Conservation (phyloP, 2,888 invertebrate genomes). For the Penaeus monodon region DNA sequence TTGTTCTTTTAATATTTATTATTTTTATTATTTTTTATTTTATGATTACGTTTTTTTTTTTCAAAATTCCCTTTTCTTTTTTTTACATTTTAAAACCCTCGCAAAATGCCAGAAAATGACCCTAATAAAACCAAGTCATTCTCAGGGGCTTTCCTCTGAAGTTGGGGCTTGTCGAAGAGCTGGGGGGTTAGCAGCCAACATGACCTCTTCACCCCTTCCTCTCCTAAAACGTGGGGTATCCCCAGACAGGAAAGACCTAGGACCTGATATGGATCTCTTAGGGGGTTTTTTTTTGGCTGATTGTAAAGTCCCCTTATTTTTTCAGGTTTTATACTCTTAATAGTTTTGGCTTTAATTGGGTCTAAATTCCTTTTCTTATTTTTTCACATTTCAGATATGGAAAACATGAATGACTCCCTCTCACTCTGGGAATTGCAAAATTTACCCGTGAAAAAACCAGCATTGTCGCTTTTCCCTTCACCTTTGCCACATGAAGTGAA, state of each 20-base stretch:
- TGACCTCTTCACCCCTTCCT: not conserved
- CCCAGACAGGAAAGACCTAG: not conserved
- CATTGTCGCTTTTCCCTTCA: not conserved
- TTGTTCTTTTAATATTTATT: no score
- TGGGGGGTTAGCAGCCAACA: not conserved
- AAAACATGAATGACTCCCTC: constrained; percentile 33
- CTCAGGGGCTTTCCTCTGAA: not conserved
- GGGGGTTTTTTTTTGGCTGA: not conserved
- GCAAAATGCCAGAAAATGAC: not conserved
- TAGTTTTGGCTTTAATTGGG: no score
- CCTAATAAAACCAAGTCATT: no score
- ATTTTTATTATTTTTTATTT: no score
- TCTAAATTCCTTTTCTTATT: no score
- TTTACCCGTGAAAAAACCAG: constrained; percentile 9
- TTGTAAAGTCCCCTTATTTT: no score
- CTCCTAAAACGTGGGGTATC: not conserved
- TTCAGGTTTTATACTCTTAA: no score
- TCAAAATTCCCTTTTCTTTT: no score
- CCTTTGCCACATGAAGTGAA: not conserved
- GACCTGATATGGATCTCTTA: constrained; percentile 11
- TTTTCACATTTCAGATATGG: constrained; percentile 22
- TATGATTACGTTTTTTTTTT: no score
- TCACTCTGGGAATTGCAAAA: not conserved
- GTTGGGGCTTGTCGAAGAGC: not conserved
- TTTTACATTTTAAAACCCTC: not conserved